Base-by-base conservation (phyloP, 2,888 invertebrate genomes). In the Drosophila ochracea region DNA sequence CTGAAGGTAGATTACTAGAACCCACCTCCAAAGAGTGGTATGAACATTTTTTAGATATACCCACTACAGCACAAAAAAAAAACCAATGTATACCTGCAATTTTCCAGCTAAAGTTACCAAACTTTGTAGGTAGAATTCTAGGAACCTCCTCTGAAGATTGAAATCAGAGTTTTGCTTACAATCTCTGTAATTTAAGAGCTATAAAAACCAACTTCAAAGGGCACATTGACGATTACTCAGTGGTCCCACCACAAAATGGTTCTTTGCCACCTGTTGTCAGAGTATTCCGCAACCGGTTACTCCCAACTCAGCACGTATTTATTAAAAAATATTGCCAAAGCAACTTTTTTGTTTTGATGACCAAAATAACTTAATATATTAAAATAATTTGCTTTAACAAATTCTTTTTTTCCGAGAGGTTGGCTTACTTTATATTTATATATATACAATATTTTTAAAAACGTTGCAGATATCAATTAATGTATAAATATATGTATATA, bases 171-270 rank as follows among this genome's bases (percentile, higher is more conserved):
- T 33, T 11, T 33, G 11, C 33, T 3, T 4, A 33, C 11, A 33
- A 33, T 11, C 4, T 7, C 21, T 47, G 4, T 4, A 47, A 9
- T 25, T 16, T 16, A 4, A 4, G 4, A 25, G 16, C 7, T 13
- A 25, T 2, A 9, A 21, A 0, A 25, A 9, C 0, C 7, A 47
- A 25, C 16, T 16, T 16, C 13, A 47, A 16, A 4, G 16, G 0
- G 1, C 25, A 47, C 9, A 47, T 25, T 25, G 21, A 25, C 7
- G 7, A 4, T 9, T 25, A 16, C 21, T 16, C 1, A 25, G 7
- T 1, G n/a, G 41, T 21, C 2, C 10, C n/a, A n/a, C 4, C 11
- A 43, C 21, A 11, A 21, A 43, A 21, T 11, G 2, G 1, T 43
- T 13, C 6, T 6, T 11, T 43, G 21, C 21, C 11, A 43, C 0